Base-by-base conservation (phyloP, 2,888 invertebrate species). In the Zygaena filipendulae region DNA sequence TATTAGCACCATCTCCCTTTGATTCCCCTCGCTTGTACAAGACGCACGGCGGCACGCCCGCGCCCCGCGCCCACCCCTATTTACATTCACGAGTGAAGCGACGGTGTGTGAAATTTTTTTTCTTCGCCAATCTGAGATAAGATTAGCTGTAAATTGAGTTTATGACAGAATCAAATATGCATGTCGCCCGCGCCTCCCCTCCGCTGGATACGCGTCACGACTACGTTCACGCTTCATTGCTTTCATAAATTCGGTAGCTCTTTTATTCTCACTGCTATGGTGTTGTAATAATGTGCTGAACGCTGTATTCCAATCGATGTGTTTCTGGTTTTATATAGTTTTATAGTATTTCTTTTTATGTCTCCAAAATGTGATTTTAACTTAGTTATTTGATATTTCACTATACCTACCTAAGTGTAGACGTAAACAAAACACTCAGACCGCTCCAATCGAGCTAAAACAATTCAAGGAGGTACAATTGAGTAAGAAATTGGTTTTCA, bases 101-200 rank as follows among this genome's bases (percentile, higher is more conserved):
- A 56, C 66, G 66, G 63, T 53, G 71, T 66, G 68, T 69, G 68
- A 75, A 71, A 77, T 74, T 77, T 74, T 77, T 77, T 77, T 77
- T 75, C 71, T 69, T 69, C 70, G 70, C 72, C 74, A 75, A 75
- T 77, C 74, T 70, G 63, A 68, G 61, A 77, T 67, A 56, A 68
- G 74, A 77, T 77, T 77, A 77, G 71, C 74, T 72, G 71, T 64
- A 74, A 77, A 77, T 77, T 70, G 72, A 70, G 68, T 77, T 77
- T 74, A 75, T 74, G 68, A 64, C 50, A 54, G 53, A 70, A 72
- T 77, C 71, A 70, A 74, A 77, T 74, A 75, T 70, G 69, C 70
- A 69, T 60, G 63, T 57, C 46, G 46, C 55, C 47, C 39, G n/a
- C n/a, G n/a, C n/a, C 41, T 30, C 35, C 25, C 28, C 29, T 11